Evolutionary conservation across 2,113 vertebrate species (phyloP).

Genomic region (Ariopsis seemanni): DNA sequence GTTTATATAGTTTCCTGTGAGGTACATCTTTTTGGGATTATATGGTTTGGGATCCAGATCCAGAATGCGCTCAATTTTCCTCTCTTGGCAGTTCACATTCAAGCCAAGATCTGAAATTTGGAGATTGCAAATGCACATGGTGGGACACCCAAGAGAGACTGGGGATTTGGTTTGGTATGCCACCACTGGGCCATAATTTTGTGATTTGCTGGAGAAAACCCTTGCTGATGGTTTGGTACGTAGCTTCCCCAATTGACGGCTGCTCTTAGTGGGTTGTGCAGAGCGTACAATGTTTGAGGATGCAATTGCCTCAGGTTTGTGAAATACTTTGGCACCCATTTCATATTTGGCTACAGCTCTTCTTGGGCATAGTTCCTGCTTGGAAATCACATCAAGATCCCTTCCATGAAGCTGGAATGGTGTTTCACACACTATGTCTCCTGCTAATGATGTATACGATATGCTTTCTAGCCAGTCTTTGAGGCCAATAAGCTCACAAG

Average conservation of each 20-base stretch:
- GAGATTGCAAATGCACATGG: slow-evolving; percentile 93
- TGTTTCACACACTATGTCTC: slow-evolving; percentile 96
- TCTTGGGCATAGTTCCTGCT: slow-evolving; percentile 93
- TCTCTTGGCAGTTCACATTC: slow-evolving; percentile 97
- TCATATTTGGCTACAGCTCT: slow-evolving; percentile 93
- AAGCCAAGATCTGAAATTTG: slow-evolving; percentile 98
- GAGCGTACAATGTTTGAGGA: slow-evolving; percentile 89
- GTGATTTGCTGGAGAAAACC: slow-evolving; percentile 82
- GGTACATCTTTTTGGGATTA: slow-evolving; percentile 98
- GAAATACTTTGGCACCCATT: slow-evolving; percentile 84
- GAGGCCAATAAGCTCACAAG: slow-evolving; percentile 91
- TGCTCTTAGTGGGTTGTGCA: slow-evolving; percentile 87
- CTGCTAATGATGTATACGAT: slow-evolving; percentile 90
- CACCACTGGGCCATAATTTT: slow-evolving; percentile 91
- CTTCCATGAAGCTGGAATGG: slow-evolving; percentile 94
- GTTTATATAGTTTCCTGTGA: slow-evolving; percentile 92
- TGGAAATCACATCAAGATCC: slow-evolving; percentile 93
- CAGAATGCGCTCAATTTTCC: slow-evolving; percentile 90
- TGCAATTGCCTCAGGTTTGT: slow-evolving; percentile 87
- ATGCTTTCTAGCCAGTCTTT: slow-evolving; percentile 98
- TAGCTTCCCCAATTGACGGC: slow-evolving; percentile 87
- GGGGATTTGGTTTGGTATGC: slow-evolving; percentile 98
- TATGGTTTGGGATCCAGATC: slow-evolving; percentile 95
- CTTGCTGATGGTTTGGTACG: slow-evolving; percentile 86
- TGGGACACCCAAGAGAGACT: slow-evolving; percentile 96